Evolutionary conservation across 2,888 invertebrate genomes (phyloP).

Genomic region (Nemurella pictetii): DNA sequence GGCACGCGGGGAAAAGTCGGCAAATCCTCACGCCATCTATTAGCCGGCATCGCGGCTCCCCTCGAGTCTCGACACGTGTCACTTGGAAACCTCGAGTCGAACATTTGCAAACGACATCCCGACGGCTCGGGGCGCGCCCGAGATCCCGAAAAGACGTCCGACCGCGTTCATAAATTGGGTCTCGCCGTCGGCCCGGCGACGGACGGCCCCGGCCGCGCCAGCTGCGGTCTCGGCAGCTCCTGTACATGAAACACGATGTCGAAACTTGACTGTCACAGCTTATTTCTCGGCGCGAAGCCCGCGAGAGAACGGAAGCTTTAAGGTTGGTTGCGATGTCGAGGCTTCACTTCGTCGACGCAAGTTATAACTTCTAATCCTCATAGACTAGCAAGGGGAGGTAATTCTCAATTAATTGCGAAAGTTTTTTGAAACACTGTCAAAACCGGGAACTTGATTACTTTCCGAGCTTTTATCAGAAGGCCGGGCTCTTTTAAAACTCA

Average conservation of each 20-base stretch:
- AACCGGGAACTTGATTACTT: conserved; percentile 19
- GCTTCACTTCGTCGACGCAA: background rate
- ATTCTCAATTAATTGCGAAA: conserved; percentile 29
- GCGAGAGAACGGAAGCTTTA: background rate
- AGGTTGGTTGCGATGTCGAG: background rate
- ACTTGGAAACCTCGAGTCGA: conserved; percentile 12
- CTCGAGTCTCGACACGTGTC: background rate
- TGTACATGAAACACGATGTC: background rate
- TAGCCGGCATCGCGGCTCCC: conserved; percentile 10
- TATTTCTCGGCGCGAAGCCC: background rate
- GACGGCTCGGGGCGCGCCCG: background rate
- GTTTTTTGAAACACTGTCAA: conserved; percentile 27
- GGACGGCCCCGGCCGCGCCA: background rate
- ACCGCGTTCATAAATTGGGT: conserved; percentile 9
- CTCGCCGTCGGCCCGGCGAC: background rate
- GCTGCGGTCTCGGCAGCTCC: background rate
- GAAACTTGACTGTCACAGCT: conserved; percentile 19
- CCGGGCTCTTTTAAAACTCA: background rate
- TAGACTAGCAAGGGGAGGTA: conserved; percentile 7
- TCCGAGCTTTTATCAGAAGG: background rate
- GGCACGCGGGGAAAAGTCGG: background rate
- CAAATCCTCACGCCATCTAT: conserved; percentile 1
- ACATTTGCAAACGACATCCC: conserved; percentile 26
- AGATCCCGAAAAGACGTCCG: background rate
- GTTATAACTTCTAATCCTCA: conserved; percentile 28